Evolutionary conservation across 2,888 invertebrate species (phyloP).

Genomic region (Chouioia cunea): DNA sequence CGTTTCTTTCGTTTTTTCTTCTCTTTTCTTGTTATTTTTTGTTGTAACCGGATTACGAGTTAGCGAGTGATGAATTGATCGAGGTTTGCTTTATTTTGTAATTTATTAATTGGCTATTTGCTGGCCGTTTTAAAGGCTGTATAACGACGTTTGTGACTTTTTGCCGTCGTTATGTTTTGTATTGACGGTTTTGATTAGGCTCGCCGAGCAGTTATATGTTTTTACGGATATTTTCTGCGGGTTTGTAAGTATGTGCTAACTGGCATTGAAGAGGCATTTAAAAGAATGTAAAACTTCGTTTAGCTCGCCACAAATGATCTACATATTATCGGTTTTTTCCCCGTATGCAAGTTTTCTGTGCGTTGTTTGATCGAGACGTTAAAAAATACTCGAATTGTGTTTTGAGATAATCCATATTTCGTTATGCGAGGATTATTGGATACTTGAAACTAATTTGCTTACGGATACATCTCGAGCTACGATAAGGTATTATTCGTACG

Average conservation of each 20-base stretch:
- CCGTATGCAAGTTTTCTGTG: no score
- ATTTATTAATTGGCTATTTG: conserved; percentile 30
- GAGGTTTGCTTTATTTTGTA: conserved; percentile 12
- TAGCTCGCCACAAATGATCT: no score
- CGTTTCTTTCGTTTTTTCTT: conserved; percentile 6
- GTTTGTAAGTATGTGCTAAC: conserved; percentile 39
- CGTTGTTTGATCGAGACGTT: no score
- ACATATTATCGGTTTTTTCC: no score
- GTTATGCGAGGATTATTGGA: no score
- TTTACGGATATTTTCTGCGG: conserved; percentile 38
- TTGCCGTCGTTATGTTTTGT: conserved; percentile 1
- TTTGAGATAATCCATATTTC: no score
- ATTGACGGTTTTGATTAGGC: conserved; percentile 35
- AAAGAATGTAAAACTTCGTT: conserved; percentile 31
- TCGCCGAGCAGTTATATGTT: conserved; percentile 17
- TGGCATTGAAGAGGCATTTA: conserved; percentile 40
- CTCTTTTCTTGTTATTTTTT: neutral
- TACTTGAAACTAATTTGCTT: no score
- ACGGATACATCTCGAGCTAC: no score
- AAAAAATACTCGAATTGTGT: no score
- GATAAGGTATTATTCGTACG: no score
- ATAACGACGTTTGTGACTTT: conserved; percentile 17
- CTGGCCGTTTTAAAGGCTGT: neutral
- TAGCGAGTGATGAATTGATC: conserved; percentile 9
- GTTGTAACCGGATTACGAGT: conserved; percentile 19